Evolutionary conservation across 2,113 vertebrate species (phyloP).

Genomic region (Corapipo altera): DNA sequence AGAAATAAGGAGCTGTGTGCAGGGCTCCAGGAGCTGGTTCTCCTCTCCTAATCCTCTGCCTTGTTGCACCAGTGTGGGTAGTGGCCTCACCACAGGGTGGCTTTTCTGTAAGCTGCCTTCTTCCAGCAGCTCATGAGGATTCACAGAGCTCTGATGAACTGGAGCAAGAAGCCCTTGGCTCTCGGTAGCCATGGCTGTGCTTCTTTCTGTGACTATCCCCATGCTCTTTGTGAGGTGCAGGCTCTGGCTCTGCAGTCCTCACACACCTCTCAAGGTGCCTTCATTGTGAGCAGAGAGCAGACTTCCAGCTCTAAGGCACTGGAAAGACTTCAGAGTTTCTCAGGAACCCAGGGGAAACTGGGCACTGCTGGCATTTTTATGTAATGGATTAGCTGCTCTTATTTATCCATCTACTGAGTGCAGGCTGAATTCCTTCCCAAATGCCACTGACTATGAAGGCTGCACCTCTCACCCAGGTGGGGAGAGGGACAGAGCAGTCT

Average conservation of each 20-base stretch:
- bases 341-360: not conserved
- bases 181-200: not conserved
- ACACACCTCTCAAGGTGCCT: not conserved
- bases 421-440: not conserved
- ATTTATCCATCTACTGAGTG: not conserved
- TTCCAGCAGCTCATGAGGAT: not conserved
- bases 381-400: not conserved
- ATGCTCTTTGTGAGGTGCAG: not conserved
- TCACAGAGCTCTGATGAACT: not conserved
- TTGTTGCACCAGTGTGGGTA: not conserved
- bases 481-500: not conserved
- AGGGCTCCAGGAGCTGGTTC: not conserved
- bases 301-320: not conserved
- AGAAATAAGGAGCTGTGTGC: not conserved
- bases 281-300: not conserved
- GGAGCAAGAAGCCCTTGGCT: not conserved
- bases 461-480: not conserved
- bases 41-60: not conserved
- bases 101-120: not conserved
- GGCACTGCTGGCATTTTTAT: not conserved
- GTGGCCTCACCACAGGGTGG: accelerated
- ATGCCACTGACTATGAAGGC: not conserved
- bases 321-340: not conserved
- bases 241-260: not conserved
- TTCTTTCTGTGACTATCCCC: not conserved